Conservation (phyloP, 1,140 invertebrate genomes). For the Coenobita brevimanus region DNA sequence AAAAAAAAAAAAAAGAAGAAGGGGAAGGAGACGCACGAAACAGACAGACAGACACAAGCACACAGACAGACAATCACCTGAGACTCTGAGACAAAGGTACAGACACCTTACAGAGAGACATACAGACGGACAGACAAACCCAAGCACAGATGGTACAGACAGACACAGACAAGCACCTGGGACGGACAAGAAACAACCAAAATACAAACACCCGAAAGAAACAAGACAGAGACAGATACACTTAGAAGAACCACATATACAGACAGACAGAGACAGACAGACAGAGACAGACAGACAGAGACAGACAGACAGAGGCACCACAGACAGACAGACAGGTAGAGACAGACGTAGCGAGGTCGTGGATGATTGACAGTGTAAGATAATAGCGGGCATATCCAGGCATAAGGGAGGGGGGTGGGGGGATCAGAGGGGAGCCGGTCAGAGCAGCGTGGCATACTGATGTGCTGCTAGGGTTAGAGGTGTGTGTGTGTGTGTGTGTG, state of each 20-base stretch:
- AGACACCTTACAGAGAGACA: no score
- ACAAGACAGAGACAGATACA: background rate
- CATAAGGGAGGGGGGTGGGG: constrained; percentile 38
- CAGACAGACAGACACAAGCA: no score
- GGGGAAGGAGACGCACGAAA: no score
- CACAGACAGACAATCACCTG: no score
- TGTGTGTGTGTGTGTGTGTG: constrained; percentile 1
- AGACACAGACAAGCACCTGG: no score
- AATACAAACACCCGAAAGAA: background rate
- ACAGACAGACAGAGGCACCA: background rate
- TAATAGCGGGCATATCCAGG: constrained; percentile 52
- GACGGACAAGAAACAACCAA: no score
- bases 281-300: constrained; percentile 2
- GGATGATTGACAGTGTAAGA: constrained; percentile 47
- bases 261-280: background rate
- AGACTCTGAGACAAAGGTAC: no score
- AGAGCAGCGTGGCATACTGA: constrained; percentile 37
- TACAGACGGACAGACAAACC: no score
- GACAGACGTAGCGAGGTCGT: constrained; percentile 3
- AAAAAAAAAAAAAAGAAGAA: no score
- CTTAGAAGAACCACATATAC: background rate
- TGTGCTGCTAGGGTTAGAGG: constrained; percentile 16
- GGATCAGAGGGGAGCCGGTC: constrained; percentile 23
- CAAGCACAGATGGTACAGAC: no score
- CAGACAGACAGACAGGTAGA: constrained; percentile 17